Evolutionary conservation across 2,888 invertebrate genomes (phyloP).

Genomic region (Drosophila birchii): DNA sequence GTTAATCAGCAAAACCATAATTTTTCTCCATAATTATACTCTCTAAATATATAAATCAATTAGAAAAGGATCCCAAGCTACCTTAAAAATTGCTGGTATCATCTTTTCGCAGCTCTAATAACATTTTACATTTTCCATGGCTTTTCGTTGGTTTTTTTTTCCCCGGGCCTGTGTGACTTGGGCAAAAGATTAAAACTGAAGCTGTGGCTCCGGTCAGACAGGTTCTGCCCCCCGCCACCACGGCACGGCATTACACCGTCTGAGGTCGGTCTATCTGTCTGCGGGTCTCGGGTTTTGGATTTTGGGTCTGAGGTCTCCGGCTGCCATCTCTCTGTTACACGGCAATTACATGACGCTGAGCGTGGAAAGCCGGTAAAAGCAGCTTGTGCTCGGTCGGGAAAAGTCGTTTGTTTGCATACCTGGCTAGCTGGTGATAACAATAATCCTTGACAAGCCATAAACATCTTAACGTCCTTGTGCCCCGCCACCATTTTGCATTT

Average conservation of each 20-base stretch:
- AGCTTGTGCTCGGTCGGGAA: conserved; percentile 15
- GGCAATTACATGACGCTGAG: conserved; percentile 67
- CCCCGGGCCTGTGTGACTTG: conserved; percentile 16
- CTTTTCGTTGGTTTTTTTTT: conserved; percentile 21
- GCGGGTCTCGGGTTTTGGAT: not conserved
- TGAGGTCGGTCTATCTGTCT: conserved; percentile 9
- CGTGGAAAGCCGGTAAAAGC: conserved; percentile 42
- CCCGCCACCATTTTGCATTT: conserved; percentile 29
- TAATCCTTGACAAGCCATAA: conserved; percentile 80
- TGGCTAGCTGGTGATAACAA: conserved; percentile 79
- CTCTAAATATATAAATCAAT: not conserved
- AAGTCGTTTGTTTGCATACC: conserved; percentile 73
- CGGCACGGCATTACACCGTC: not conserved
- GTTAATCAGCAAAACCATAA: not conserved
- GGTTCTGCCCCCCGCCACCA: not conserved
- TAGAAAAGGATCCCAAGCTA: not conserved
- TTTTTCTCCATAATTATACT: not conserved
- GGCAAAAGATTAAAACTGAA: conserved; percentile 62
- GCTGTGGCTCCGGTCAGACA: conserved; percentile 34
- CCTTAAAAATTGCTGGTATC: not conserved
- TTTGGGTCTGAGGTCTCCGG: not conserved
- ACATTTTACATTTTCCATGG: conserved; percentile 37
- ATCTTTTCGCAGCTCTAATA: conserved; percentile 22
- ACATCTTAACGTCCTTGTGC: conserved; percentile 73
- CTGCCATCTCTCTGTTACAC: conserved; percentile 55